These are phyloP conservation scores for Cephus rjabovi DNA, from an alignment of 2,888 invertebrate genomes.

Conservation along the genomic window DNA sequence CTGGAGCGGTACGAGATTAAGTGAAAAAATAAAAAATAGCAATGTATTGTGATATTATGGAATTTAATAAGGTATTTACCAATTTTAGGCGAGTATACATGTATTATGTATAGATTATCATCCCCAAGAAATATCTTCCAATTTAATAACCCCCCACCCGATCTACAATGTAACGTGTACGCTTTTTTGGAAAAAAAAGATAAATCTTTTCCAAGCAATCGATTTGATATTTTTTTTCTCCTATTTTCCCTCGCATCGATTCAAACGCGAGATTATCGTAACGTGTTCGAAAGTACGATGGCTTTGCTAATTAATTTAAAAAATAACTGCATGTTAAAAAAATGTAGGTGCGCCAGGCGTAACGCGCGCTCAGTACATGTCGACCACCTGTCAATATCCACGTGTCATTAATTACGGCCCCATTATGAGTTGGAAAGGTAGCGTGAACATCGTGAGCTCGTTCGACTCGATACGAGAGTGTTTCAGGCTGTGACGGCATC, in stretches of 20 bases:
- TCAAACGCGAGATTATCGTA: background rate
- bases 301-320: slow-evolving; percentile 35
- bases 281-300: background rate
- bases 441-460: slow-evolving; percentile 2
- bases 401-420: slow-evolving; percentile 57
- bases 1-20: slow-evolving; percentile 53
- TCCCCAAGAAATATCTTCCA: slow-evolving; percentile 36
- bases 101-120: slow-evolving; percentile 59
- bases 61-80: slow-evolving; percentile 60
- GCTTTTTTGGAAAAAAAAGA: slow-evolving; percentile 59
- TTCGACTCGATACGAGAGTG: slow-evolving; percentile 1
- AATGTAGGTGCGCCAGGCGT: slow-evolving; percentile 29
- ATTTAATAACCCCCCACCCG: slow-evolving; percentile 43
- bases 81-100: slow-evolving; percentile 55
- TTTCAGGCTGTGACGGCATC: slow-evolving; percentile 3
- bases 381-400: slow-evolving; percentile 50
- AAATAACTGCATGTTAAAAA: slow-evolving; percentile 28
- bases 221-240: background rate
- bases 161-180: slow-evolving; percentile 59
- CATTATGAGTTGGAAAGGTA: slow-evolving; percentile 45
- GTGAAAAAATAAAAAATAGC: slow-evolving; percentile 35
- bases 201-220: slow-evolving; percentile 56
- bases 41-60: slow-evolving; percentile 61
- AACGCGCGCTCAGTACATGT: slow-evolving; percentile 32
- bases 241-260: background rate